Evolutionary conservation across 2,113 vertebrate species (phyloP).

Genomic region (Aplodontia rufa): DNA sequence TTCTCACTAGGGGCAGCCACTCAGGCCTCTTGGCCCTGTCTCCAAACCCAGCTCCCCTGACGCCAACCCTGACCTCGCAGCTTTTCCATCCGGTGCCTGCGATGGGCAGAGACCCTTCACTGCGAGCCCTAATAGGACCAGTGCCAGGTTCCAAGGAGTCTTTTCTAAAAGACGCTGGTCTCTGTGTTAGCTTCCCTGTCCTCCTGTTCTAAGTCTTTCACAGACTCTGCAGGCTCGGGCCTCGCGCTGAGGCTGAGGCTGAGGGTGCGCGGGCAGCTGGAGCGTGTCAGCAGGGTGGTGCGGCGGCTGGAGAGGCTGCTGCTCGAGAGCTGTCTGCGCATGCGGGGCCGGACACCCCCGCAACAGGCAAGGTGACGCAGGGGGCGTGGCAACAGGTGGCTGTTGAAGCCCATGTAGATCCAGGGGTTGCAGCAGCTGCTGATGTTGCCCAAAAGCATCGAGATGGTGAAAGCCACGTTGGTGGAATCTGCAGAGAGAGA

Average conservation of each 20-base stretch:
- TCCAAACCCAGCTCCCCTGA: neutral
- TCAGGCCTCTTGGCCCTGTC: neutral
- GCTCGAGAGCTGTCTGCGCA: conserved; percentile 72
- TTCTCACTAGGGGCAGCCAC: rapidly evolving
- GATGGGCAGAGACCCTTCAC: neutral
- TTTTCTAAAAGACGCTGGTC: conserved; percentile 70
- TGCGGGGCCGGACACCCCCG: neutral
- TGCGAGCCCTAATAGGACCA: rapidly evolving
- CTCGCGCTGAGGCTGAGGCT: conserved; percentile 29
- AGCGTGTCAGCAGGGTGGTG: conserved; percentile 81
- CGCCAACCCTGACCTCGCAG: neutral
- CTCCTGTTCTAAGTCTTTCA: conserved; percentile 26
- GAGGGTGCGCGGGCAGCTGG: conserved; percentile 42
- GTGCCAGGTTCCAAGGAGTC: too few species aligned
- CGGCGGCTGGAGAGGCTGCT: conserved; percentile 84
- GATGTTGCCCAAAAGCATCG: conserved; percentile 89
- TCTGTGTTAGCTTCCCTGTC: conserved; percentile 70
- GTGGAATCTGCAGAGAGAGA: conserved; percentile 83
- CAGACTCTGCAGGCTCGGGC: neutral
- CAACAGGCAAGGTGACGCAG: conserved; percentile 68
- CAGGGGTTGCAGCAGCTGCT: conserved; percentile 91
- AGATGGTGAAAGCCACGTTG: conserved; percentile 86
- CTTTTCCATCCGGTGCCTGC: neutral
- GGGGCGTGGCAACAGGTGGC: conserved; percentile 75
- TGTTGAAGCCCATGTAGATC: conserved; percentile 89